Base-by-base conservation (phyloP, 2,888 invertebrate genomes). In the Pyrochroa serraticornis region DNA sequence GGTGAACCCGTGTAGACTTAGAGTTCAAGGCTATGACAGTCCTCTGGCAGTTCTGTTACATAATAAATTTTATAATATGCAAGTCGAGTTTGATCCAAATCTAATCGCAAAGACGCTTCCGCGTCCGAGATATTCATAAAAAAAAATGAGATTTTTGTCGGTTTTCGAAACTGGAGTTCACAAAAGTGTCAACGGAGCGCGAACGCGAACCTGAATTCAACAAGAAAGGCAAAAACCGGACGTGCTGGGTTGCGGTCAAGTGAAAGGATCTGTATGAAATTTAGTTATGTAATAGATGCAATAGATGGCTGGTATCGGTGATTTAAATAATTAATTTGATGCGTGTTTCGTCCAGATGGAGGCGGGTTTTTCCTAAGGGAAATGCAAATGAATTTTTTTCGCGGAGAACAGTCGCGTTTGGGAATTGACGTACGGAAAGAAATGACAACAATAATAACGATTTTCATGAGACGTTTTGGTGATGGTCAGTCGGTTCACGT, bases 251-350 rank as follows among this genome's bases (percentile, higher is more conserved):
- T 70, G 71, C 69, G 72, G 71, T 73, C 72, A 71, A 73, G 72
- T 71, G 72, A 73, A 73, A 73, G 71, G 71, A 72, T 70, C 66
- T 64, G 64, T 70, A 71, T 71, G 71, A 73, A 71, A 71, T 71
- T 71, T 70, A 63, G 66, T 71, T 72, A 71, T 69, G 65, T 72
- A 72, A 72, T 63, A 63, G 64, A 68, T 65, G 62, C 66, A 64
- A 58, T 37, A 43, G 53, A 60, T 52, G 41, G 39, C 46, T 46
- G 22, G 22, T 22, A 5, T 22, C 22, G 22, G 22, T 51, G 41
- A 54, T 48, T 48, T 48, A 39, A 35, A 22, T 35, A 37, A 46
- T 53, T 53, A 46, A 53, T 44, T 46, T 41, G 45, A 46, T 35
- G 39, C 34, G 34, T 30, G 46, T 38, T 13, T 10, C 6, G 43